Percentiles rank a stretch among this genome's conserved stretches.
Evolutionary conservation across 2,888 invertebrate species (phyloP).

Genomic region (Acrocyrtus sp.): DNA sequence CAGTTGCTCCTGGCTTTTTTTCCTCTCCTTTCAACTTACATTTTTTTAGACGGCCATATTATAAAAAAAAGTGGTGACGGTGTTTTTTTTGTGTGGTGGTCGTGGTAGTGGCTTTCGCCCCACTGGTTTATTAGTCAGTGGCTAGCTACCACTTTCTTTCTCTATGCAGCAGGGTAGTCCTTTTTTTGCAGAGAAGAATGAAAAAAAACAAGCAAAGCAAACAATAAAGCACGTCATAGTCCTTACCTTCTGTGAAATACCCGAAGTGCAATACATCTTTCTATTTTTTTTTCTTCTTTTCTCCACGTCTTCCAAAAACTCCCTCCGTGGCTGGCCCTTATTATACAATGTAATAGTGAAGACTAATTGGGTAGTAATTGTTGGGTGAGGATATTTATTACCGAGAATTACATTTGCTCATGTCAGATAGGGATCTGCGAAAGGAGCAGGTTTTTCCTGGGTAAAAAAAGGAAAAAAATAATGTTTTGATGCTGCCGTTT

Average conservation of each 20-base stretch:
- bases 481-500: no score
- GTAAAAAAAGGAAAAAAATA: no score
- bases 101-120: background rate
- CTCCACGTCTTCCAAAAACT: slow-evolving; percentile 3
- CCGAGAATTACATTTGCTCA: slow-evolving; percentile 44
- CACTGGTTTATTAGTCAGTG: no score
- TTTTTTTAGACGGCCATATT: no score
- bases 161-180: background rate
- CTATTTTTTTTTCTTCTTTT: no score
- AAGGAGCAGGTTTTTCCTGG: slow-evolving; percentile 25
- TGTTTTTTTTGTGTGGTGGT: slow-evolving; percentile 14
- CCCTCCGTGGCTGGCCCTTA: no score
- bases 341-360: slow-evolving; percentile 22
- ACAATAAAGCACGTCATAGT: slow-evolving; percentile 23
- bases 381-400: slow-evolving; percentile 47
- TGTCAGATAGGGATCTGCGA: slow-evolving; percentile 46
- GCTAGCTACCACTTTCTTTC: background rate
- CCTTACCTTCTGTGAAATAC: no score
- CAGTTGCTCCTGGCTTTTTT: no score
- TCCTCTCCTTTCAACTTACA: no score
- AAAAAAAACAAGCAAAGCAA: no score
- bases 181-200: slow-evolving; percentile 6
- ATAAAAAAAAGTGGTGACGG: no score
- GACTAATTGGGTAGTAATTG: slow-evolving; percentile 58
- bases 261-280: slow-evolving; percentile 14